A percentile compares a stretch with the other conserved stretches of the same genome.
phyloP scores from a whole-genome alignment of 2,113 vertebrate species.

The Aphelocoma coerulescens region DNA sequence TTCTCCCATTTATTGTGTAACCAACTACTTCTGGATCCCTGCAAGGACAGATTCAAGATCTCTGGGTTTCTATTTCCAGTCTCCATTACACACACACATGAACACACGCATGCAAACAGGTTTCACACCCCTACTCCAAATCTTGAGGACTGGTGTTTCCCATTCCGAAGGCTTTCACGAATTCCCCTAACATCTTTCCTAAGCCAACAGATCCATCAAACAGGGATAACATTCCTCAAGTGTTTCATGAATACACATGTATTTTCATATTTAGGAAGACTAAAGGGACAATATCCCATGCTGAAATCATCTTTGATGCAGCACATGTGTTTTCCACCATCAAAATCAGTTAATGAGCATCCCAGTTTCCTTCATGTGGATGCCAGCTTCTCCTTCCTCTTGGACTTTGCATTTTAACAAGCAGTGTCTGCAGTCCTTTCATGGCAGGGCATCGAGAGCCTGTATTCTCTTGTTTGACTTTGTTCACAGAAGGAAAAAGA shows the following conservation, averaged over 20 bases:
- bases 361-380: background rate
- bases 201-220: background rate
- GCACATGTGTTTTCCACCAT: background rate
- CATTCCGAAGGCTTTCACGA: background rate
- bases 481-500: background rate
- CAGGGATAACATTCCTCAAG: background rate
- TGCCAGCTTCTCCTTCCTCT: background rate
- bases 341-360: background rate
- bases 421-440: background rate
- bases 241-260: background rate
- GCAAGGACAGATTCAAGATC: background rate
- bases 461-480: background rate
- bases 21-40: background rate
- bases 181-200: background rate
- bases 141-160: background rate
- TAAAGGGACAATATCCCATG: background rate
- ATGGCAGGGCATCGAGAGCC: background rate
- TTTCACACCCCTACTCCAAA: background rate
- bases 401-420: background rate
- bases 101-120: background rate
- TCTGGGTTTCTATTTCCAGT: background rate
- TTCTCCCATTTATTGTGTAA: background rate
- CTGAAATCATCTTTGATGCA: background rate
- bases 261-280: background rate
- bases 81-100: accelerated